phyloP scores from a whole-genome alignment of 1,140 invertebrate genomes.

The Ruditapes philippinarum region DNA sequence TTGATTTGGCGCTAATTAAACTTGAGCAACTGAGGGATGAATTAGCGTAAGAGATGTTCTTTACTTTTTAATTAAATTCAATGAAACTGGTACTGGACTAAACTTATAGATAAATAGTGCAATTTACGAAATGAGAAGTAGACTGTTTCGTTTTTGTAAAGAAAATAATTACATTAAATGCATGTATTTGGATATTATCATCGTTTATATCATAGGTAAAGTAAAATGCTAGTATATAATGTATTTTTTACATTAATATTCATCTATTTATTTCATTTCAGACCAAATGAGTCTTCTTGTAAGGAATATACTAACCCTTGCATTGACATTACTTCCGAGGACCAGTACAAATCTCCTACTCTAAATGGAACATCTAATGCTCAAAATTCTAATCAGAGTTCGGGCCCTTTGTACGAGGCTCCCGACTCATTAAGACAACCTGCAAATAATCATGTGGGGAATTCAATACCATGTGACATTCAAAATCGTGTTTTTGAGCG shows the following conservation, averaged over 20 bases:
- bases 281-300: not conserved
- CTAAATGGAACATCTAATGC: conserved; percentile 38
- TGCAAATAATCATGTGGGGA: not conserved
- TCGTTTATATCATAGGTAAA: too few species aligned
- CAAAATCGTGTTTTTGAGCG: not conserved
- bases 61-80: too few species aligned
- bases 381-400: not conserved
- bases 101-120: too few species aligned
- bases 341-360: conserved; percentile 23
- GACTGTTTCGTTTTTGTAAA: too few species aligned
- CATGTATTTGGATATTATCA: too few species aligned
- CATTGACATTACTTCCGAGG: conserved; percentile 4
- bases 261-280: conserved; percentile 11
- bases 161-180: too few species aligned
- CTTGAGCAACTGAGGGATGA: conserved; percentile 93
- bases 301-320: not conserved
- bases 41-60: conserved; percentile 81
- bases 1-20: conserved; percentile 94
- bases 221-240: too few species aligned
- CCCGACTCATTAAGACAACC: not conserved
- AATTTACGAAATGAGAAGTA: too few species aligned
- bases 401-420: conserved; percentile 35
- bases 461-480: not conserved
- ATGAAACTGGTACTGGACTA: too few species aligned
- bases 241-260: too few species aligned